Evolutionary conservation across 1,140 invertebrate genomes (phyloP).

Genomic region (Bilobella aurantiaca): DNA sequence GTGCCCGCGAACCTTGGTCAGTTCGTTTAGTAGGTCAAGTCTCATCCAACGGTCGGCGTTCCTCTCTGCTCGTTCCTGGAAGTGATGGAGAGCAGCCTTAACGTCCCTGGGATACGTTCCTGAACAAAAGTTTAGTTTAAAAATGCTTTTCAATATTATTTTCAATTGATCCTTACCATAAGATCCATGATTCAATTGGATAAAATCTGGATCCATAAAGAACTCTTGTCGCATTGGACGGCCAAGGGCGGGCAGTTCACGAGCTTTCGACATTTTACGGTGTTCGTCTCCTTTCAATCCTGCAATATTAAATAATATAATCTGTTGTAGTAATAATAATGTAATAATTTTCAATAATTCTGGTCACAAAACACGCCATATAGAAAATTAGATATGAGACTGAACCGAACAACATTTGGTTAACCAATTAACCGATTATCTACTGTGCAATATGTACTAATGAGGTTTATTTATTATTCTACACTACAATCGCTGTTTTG

Average conservation of each 20-base stretch:
- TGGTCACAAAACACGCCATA: no score
- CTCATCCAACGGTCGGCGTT: slow-evolving; percentile 25
- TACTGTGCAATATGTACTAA: no score
- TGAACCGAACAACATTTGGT: no score
- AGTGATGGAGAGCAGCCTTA: slow-evolving; percentile 6
- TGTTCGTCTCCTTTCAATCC: no score
- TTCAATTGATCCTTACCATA: slow-evolving; percentile 19
- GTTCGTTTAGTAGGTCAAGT: slow-evolving; percentile 7
- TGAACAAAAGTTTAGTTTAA: background rate
- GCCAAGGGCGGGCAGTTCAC: slow-evolving; percentile 10
- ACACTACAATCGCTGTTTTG: no score
- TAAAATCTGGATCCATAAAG: slow-evolving; percentile 6
- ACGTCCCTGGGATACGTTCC: slow-evolving; percentile 25
- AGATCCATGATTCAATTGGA: slow-evolving; percentile 22
- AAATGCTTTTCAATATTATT: background rate
- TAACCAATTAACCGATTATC: no score
- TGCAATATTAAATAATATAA: no score
- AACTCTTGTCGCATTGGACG: slow-evolving; percentile 19
- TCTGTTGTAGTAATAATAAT: no score
- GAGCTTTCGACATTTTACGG: no score
- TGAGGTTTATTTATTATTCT: no score
- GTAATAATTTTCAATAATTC: no score
- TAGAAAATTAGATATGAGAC: no score
- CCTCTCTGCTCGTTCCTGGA: slow-evolving; percentile 13
- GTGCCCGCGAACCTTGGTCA: slow-evolving; percentile 8